These are phyloP conservation scores for Smithornis capensis DNA, from an alignment of 2,113 vertebrate species.

Conservation along the genomic window DNA sequence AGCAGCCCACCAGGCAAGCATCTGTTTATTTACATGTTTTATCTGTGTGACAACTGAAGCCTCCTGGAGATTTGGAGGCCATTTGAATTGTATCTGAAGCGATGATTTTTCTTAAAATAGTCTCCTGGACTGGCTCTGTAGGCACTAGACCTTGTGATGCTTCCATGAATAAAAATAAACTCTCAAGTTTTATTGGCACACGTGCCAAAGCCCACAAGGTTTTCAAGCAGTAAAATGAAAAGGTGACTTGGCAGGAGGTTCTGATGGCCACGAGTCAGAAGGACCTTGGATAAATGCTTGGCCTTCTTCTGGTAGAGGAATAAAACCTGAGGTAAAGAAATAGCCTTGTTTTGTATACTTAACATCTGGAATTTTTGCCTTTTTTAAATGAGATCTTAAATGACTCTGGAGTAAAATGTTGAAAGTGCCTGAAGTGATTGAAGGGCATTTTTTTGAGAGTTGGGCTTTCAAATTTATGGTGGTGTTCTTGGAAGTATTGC, in stretches of 20 bases:
- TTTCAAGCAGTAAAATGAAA: not conserved
- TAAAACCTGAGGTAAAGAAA: not conserved
- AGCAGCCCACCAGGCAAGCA: not conserved
- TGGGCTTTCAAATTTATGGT: not conserved
- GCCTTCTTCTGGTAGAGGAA: not conserved
- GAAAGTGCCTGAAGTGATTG: not conserved
- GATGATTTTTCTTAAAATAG: not conserved
- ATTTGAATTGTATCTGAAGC: not conserved
- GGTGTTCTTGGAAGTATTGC: not conserved
- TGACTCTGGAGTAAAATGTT: not conserved
- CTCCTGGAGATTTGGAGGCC: not conserved
- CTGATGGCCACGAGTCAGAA: not conserved
- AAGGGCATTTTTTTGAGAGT: not conserved
- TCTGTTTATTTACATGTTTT: conserved; percentile 45
- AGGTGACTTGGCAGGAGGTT: not conserved
- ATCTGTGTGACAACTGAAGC: conserved; percentile 12
- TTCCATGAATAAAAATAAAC: not conserved
- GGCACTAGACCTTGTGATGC: not conserved
- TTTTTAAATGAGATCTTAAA: not conserved
- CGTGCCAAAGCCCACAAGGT: accelerated
- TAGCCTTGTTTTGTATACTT: not conserved
- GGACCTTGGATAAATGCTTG: not conserved
- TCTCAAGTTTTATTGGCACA: not conserved
- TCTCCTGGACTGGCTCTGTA: not conserved
- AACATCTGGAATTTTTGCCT: not conserved